These are phyloP conservation scores for Tipula unca DNA, from an alignment of 2,888 invertebrate genomes.

Conservation along the genomic window DNA sequence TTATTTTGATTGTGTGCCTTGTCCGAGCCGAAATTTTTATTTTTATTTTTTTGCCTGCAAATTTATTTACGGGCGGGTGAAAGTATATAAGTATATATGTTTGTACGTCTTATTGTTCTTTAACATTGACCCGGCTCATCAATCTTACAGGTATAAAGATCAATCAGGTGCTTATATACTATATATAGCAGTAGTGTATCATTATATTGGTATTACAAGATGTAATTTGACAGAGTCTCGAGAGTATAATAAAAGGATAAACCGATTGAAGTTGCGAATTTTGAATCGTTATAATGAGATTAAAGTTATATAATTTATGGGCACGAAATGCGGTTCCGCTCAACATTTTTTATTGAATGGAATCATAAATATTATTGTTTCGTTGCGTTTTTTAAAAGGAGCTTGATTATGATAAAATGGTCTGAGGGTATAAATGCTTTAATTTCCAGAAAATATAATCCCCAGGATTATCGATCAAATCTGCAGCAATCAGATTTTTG, in stretches of 20 bases:
- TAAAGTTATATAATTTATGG: neutral
- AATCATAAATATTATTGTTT: neutral
- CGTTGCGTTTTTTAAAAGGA: no score
- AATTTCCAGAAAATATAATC: no score
- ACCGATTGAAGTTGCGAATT: neutral
- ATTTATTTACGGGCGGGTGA: neutral
- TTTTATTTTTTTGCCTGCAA: neutral
- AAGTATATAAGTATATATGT: neutral
- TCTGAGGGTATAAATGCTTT: no score
- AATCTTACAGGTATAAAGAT: slow-evolving; percentile 8
- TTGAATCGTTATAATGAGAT: no score
- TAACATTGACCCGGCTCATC: neutral
- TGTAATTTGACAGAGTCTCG: neutral
- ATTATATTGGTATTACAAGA: neutral
- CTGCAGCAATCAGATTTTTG: no score
- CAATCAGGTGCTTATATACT: neutral
- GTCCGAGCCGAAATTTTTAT: neutral
- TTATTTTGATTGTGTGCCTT: neutral
- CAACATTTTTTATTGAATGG: neutral
- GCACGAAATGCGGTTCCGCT: neutral
- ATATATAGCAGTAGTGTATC: neutral
- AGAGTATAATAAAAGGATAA: neutral
- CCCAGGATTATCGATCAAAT: no score
- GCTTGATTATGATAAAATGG: no score
- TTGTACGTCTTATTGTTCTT: neutral